Conservation (phyloP, 1,140 invertebrate genomes). For the Nebria ingens region DNA sequence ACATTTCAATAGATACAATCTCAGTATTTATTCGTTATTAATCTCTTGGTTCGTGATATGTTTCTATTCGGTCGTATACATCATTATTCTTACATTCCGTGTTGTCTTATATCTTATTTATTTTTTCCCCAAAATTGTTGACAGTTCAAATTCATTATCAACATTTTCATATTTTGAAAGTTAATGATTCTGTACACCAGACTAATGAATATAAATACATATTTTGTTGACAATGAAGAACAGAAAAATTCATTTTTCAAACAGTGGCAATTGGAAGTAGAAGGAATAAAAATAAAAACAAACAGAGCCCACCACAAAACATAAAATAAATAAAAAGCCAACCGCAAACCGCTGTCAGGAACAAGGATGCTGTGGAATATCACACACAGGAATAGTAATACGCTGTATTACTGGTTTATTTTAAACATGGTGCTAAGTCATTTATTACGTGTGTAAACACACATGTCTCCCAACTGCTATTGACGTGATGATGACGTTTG, state of each 20-base stretch:
- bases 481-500: too few relatives aligned
- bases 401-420: not conserved
- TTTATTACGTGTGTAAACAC: too few relatives aligned
- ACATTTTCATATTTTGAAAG: not conserved
- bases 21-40: too few relatives aligned
- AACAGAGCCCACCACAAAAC: too few relatives aligned
- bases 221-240: not conserved
- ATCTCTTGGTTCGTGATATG: too few relatives aligned
- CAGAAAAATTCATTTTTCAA: slow-evolving; percentile 1
- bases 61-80: not conserved
- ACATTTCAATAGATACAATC: too few relatives aligned
- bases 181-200: not conserved
- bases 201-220: not conserved
- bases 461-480: too few relatives aligned
- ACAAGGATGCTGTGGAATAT: not conserved
- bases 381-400: not conserved
- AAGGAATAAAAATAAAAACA: not conserved
- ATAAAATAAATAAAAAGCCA: not conserved
- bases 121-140: not conserved
- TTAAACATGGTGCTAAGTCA: slow-evolving; percentile 7
- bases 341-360: not conserved
- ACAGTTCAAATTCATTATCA: not conserved
- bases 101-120: not conserved
- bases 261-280: not conserved
- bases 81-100: not conserved